Evolutionary conservation across 2,113 vertebrate genomes (phyloP), one percentile per base, ranked within the genome.

Genomic region (Amphiprion percula): DNA sequence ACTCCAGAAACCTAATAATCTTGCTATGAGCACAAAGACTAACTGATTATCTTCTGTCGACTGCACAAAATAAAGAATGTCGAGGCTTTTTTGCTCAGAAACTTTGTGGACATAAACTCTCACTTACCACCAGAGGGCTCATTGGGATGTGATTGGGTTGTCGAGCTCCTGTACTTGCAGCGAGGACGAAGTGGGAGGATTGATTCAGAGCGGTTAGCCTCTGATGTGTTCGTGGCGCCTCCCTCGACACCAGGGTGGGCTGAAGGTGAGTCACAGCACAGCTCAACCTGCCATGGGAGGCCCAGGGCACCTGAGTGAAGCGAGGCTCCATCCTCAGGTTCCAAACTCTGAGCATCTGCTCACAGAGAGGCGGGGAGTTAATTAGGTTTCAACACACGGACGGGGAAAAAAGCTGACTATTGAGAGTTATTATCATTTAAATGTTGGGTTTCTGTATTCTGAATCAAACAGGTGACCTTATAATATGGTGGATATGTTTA

Each of bases 221-320:
- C 53, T 0, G 30, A 12, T 76, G 47, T 0, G 2, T 47, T 9
- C 0, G 1, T 15, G 6, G 14, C 19, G 0, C 30, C 68, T 33
- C 19, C 73, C 54, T 69, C 68, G 3, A 2, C 63, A 55, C 28
- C 15, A 10, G 39, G 19, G 12, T 50, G 66, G 60, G 56, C 53
- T 79, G 59, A 23, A 10, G 52, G 68, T 87, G 90, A 91, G 61
- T 91, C 86, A 92, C 94, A 95, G 90, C 93, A 94, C 53, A 95
- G 78, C 76, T 83, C 77, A 82, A 89, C 82, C 59, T 81, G 86
- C 95, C 93, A 95, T 0, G 93, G 93, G 47, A 93, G 78, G 26
- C 87, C 72, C 41, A 83, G 6, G 4, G 21, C 52, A 56, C 47
- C 77, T 69, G 68, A 37, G 37, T 0, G 41, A 10, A 41, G 9